Percentiles rank a stretch among this genome's conserved stretches.
These are phyloP conservation scores for Etheostoma spectabile DNA, from an alignment of 2,113 vertebrate species.

Conservation along the genomic window DNA sequence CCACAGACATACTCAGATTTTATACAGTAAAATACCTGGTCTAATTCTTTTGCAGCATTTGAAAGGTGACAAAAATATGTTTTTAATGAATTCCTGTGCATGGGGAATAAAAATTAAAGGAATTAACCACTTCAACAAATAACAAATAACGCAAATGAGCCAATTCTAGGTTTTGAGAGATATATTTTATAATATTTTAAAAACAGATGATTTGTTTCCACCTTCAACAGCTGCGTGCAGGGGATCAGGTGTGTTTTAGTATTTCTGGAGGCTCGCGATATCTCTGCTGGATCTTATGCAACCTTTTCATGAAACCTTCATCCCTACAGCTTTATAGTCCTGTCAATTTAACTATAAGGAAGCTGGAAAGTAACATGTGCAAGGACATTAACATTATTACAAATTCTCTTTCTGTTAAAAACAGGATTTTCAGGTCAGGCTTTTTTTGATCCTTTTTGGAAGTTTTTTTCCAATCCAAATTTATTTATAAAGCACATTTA, in stretches of 20 bases:
- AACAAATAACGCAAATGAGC: not conserved
- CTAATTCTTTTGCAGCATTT: not conserved
- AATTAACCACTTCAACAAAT: constrained; percentile 1
- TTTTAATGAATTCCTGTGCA: not conserved
- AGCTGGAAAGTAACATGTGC: not conserved
- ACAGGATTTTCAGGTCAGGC: not conserved
- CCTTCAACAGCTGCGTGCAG: constrained; percentile 57
- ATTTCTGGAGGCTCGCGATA: constrained; percentile 34
- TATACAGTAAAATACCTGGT: not conserved
- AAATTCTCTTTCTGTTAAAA: not conserved
- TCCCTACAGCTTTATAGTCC: constrained; percentile 24
- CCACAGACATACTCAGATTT: not conserved
- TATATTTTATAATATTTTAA: constrained; percentile 3
- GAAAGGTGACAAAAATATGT: not conserved
- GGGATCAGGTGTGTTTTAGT: constrained; percentile 69
- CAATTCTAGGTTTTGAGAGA: not conserved
- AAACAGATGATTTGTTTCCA: constrained; percentile 19
- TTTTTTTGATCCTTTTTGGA: not conserved
- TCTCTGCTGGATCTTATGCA: constrained; percentile 30
- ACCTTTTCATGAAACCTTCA: constrained; percentile 57
- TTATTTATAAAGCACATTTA: too few species aligned
- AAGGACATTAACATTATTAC: not conserved
- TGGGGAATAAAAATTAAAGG: not conserved
- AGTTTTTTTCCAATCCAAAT: not conserved
- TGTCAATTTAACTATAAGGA: constrained; percentile 3